Conservation (phyloP, 2,797 vertebrate genomes). For the Poeciliopsis gracilis region DNA sequence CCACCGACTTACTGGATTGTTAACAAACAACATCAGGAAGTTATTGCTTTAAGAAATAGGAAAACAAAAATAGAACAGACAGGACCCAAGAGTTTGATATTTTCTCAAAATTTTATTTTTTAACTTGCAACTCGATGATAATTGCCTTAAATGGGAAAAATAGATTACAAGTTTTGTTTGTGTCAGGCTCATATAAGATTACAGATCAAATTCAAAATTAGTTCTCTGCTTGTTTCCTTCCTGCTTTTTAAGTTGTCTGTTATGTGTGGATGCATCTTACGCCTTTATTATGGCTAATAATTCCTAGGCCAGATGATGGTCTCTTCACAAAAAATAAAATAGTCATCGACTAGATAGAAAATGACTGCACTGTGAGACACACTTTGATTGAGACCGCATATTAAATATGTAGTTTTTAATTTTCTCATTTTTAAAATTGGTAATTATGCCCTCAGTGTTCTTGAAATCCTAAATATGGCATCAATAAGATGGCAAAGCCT, state of each 20-base stretch:
- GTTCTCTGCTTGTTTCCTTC: neutral
- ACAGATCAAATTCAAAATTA: neutral
- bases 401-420: neutral
- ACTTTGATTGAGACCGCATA: neutral
- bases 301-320: neutral
- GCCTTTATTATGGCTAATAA: neutral
- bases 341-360: neutral
- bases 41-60: neutral
- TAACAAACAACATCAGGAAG: neutral
- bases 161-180: neutral
- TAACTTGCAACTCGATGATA: neutral
- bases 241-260: neutral
- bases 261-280: neutral
- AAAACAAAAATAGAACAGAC: neutral
- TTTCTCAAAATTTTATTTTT: neutral
- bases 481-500: slow-evolving; percentile 31
- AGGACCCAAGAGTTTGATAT: neutral
- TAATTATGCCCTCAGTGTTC: slow-evolving; percentile 26
- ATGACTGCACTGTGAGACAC: neutral
- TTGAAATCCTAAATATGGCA: slow-evolving; percentile 38
- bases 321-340: neutral
- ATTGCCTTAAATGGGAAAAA: neutral
- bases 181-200: neutral
- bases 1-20: neutral
- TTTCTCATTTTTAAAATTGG: neutral